phyloP scores from a whole-genome alignment of 2,888 invertebrate species.

The Caenorhabditis wallacei region DNA sequence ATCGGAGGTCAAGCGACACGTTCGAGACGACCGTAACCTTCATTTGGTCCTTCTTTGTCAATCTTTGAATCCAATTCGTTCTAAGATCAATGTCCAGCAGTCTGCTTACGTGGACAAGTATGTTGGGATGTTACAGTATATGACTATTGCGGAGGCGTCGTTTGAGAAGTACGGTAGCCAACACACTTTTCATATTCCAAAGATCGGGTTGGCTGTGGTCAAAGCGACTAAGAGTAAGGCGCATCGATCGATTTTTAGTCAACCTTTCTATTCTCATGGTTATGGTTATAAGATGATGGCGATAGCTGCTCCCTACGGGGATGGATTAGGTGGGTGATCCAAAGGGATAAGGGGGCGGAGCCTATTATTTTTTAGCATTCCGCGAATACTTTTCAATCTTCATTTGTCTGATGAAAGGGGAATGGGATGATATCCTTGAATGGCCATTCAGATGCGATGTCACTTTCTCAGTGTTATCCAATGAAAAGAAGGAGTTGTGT shows the following conservation, averaged over 20 bases:
- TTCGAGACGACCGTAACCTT: constrained; percentile 61
- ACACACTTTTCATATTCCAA: constrained; percentile 57
- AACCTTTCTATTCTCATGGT: constrained; percentile 62
- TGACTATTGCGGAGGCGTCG: constrained; percentile 38
- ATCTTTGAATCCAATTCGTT: constrained; percentile 55
- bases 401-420: constrained; percentile 58
- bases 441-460: constrained; percentile 62
- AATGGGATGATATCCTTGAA: constrained; percentile 58
- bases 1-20: constrained; percentile 54
- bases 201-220: constrained; percentile 56
- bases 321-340: constrained; percentile 39
- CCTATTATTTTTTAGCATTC: constrained; percentile 52
- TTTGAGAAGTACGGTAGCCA: constrained; percentile 62
- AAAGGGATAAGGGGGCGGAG: neutral
- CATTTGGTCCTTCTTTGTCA: constrained; percentile 57
- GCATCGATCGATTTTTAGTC: constrained; percentile 51
- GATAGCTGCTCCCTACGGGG: constrained; percentile 57
- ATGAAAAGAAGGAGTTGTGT: constrained; percentile 46
- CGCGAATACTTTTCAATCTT: constrained; percentile 63
- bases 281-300: constrained; percentile 63
- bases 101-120: constrained; percentile 49
- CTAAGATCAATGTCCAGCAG: constrained; percentile 50
- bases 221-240: constrained; percentile 58
- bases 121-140: constrained; percentile 43
- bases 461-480: constrained; percentile 46